Conservation (phyloP, 2,888 invertebrate species). For the Ectropis crepuscularia region DNA sequence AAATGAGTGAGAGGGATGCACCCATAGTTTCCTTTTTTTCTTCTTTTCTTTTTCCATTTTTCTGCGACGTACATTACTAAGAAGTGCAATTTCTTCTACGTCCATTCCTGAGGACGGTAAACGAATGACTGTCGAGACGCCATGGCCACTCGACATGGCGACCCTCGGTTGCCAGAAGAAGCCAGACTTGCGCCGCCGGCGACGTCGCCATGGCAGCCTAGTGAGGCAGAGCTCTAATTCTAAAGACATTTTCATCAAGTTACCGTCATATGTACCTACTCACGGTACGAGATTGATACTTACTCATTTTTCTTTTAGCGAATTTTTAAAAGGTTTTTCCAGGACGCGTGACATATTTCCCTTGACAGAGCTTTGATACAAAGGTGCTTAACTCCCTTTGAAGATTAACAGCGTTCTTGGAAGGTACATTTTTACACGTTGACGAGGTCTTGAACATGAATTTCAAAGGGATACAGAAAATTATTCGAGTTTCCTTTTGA, state of each 20-base stretch:
- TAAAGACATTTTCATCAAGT: conserved; percentile 1
- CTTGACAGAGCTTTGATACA: conserved; percentile 13
- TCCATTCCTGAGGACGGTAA: no score
- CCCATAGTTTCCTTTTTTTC: no score
- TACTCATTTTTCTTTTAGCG: not conserved
- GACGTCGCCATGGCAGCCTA: no score
- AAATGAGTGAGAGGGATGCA: no score
- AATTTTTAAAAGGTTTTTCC: conserved; percentile 7
- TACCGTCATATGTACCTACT: not conserved
- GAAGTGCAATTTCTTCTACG: no score
- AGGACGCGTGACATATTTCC: conserved; percentile 12
- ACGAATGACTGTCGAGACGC: no score
- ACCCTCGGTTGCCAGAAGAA: no score
- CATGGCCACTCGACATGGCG: no score
- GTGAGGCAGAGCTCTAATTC: no score
- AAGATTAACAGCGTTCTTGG: conserved; percentile 15
- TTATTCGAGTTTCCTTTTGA: not conserved
- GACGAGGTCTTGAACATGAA: conserved; percentile 8
- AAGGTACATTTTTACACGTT: conserved; percentile 3
- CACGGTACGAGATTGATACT: conserved; percentile 5
- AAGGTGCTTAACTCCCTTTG: conserved; percentile 24
- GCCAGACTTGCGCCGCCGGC: no score
- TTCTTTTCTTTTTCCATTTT: no score
- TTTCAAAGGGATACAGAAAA: conserved; percentile 7
- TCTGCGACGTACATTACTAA: no score